These are phyloP conservation scores for Drosophila subobscura DNA, from an alignment of 1,140 invertebrate species.

Conservation along the genomic window DNA sequence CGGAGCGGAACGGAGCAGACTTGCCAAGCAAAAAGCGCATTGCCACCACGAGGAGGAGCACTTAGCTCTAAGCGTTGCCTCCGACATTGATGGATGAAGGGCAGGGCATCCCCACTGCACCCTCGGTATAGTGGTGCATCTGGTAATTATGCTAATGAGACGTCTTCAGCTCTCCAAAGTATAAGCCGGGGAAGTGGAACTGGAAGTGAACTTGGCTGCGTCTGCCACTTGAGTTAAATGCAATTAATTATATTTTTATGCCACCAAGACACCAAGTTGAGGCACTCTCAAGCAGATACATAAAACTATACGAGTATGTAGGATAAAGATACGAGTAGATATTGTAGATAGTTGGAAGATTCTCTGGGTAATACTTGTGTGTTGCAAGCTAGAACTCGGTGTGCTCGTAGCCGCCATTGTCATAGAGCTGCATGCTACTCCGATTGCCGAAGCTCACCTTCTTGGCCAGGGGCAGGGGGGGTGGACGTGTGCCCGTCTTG, in stretches of 20 bases:
- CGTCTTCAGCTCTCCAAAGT: slow-evolving; percentile 44
- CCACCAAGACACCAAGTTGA: slow-evolving; percentile 34
- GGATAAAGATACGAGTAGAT: too few species aligned
- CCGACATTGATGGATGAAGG: slow-evolving; percentile 77
- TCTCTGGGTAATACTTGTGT: slow-evolving; percentile 39
- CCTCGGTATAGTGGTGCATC: slow-evolving; percentile 19
- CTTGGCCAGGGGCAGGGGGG: slow-evolving; percentile 26
- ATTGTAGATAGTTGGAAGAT: slow-evolving; percentile 22
- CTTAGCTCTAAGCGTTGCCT: slow-evolving; percentile 68
- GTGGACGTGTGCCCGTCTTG: slow-evolving; percentile 50
- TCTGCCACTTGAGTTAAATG: slow-evolving; percentile 74
- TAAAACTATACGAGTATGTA: slow-evolving; percentile 16
- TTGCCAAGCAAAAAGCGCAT: slow-evolving; percentile 65
- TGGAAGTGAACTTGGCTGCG: slow-evolving; percentile 71
- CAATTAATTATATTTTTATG: slow-evolving; percentile 77
- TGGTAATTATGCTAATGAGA: slow-evolving; percentile 81
- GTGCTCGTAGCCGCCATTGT: slow-evolving; percentile 59
- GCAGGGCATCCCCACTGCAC: background rate
- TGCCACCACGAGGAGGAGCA: slow-evolving; percentile 55
- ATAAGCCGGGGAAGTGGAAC: slow-evolving; percentile 36
- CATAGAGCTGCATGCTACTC: slow-evolving; percentile 45
- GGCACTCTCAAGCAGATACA: slow-evolving; percentile 33
- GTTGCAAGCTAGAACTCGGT: slow-evolving; percentile 37
- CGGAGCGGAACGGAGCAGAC: slow-evolving; percentile 51
- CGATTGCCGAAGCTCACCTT: slow-evolving; percentile 54